phyloP scores from a whole-genome alignment of 2,113 vertebrate genomes.

The Rhabdornis inornatus region DNA sequence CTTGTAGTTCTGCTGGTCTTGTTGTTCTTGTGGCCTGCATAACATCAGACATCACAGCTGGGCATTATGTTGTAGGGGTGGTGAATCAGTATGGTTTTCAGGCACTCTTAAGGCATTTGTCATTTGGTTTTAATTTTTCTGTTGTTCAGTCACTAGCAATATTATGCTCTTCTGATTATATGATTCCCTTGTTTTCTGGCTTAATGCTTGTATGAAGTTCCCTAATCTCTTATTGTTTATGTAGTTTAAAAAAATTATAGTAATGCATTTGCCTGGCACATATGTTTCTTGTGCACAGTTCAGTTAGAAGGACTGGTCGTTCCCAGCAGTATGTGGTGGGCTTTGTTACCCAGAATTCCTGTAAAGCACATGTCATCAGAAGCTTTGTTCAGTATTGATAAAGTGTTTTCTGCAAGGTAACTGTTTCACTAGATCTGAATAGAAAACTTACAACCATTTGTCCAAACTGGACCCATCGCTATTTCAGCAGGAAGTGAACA shows the following conservation, averaged over 20 bases:
- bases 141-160: background rate
- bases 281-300: fast-evolving
- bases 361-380: background rate
- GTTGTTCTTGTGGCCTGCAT: background rate
- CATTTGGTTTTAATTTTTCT: background rate
- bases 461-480: background rate
- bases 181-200: background rate
- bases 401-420: background rate
- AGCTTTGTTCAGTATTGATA: background rate
- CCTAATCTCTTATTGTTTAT: background rate
- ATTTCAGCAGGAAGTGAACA: background rate
- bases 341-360: background rate
- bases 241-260: background rate
- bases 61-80: background rate
- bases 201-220: background rate
- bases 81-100: background rate
- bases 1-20: background rate
- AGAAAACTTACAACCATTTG: background rate
- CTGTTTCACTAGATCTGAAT: background rate
- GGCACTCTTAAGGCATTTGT: background rate
- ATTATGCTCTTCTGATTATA: background rate
- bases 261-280: background rate
- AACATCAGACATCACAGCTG: background rate
- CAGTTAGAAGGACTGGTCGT: background rate
- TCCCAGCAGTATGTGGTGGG: background rate